Evolutionary conservation across 2,888 invertebrate genomes (phyloP), one percentile per base, ranked within the genome.

Genomic region (Drosophila greeni): DNA sequence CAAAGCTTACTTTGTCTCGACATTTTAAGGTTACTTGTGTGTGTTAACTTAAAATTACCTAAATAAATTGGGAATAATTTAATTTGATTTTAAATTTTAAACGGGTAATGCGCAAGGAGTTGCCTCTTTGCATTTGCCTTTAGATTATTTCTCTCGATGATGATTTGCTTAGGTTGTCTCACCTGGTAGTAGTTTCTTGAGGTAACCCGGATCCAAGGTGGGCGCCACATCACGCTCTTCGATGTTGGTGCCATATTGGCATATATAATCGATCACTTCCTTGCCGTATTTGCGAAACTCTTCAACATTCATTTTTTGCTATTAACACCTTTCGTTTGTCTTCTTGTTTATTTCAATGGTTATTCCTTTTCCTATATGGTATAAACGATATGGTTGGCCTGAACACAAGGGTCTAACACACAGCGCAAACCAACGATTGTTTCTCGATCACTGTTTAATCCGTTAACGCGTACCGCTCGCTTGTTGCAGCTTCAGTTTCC

Each of bases 231-330:
- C 90, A 43, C 94, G 90, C 37, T 91, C 88, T 29, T 91, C 91
- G 56, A 95, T 91, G 61, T 91, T 92, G 68, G 91, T 91, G 90
- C 94, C 90, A 87, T 95, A 95, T 65, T 93, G 90, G 85, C 94
- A 94, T 70, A 95, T 95, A 87, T 94, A 95, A 87, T 96, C 95
- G 66, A 96, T 92, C 93, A 95, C 94, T 86, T 94, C 92, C 87
- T 94, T 94, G 20, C 95, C 95, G 61, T 93, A 91, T 58, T 90
- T 89, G 56, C 94, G 91, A 88, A 95, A 95, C 79, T 94, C 93
- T 80, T 93, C 91, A 16, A 92, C 91, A 88, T 95, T 92, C 95
- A 95, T 95, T 86, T 84, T 89, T 58, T 26, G 34, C 12, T 48
- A 31, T 59, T 56, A 53, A 14, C 62, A 47, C 36, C 37, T 52